Evolutionary conservation across 2,113 vertebrate species (phyloP).

Genomic region (Anarrhichthys ocellatus): DNA sequence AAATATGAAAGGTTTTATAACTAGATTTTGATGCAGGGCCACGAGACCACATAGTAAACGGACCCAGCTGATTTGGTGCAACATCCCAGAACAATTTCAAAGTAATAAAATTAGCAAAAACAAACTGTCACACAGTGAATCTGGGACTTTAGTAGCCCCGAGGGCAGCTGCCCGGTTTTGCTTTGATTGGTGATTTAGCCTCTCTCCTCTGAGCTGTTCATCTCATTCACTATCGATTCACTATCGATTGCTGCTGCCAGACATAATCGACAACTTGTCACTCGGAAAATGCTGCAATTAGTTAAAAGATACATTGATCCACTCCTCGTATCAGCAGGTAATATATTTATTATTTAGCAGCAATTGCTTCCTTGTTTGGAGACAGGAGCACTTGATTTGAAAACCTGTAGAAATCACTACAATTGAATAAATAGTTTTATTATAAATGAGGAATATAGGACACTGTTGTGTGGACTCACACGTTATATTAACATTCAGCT

Average conservation of each 20-base stretch:
- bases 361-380: too few species aligned
- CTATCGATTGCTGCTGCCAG: neutral
- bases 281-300: neutral
- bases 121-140: neutral
- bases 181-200: neutral
- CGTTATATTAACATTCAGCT: too few species aligned
- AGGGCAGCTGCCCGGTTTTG: neutral
- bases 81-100: neutral
- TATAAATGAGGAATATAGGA: too few species aligned
- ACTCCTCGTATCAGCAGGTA: neutral
- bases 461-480: too few species aligned
- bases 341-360: too few species aligned
- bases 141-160: neutral
- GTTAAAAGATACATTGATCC: neutral
- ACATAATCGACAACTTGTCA: neutral
- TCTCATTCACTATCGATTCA: conserved; percentile 4
- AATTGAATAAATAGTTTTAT: too few species aligned
- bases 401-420: too few species aligned
- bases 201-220: neutral
- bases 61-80: neutral
- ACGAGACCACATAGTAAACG: neutral
- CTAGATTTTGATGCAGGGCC: neutral
- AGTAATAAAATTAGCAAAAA: neutral
- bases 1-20: neutral
- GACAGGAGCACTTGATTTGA: too few species aligned